Base-by-base conservation (phyloP, 2,113 vertebrate species). In the Dromaius novaehollandiae region DNA sequence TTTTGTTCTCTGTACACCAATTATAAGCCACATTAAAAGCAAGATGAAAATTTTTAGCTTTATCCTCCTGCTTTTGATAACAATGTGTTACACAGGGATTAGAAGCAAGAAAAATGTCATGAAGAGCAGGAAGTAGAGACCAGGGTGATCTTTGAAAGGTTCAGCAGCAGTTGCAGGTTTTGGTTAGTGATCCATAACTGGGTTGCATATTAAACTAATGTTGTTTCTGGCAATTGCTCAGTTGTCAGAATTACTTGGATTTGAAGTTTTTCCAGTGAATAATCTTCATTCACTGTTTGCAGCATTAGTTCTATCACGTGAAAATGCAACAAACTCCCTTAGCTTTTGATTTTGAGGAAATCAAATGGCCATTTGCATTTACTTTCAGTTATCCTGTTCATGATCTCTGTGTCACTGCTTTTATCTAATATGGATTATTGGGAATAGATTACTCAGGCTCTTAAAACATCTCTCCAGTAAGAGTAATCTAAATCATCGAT, bases 331-430 rank as follows among this genome's bases (percentile, higher is more conserved):
- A 46, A 32, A 3, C 20, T 69, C 25, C 44, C 22, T 44, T 51
- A 16, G 32, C 73, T 78, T 58, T 68, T 2, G 44, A 12, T 25
- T 89, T 36, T 58, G 32, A 34, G 44, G 60, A 69, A 38, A 28
- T 7, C 3, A 6, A 76, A 5, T 22, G 46, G 28, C 73, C 3
- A 0, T 64, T 79, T 36, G 8, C 38, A 4, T 0, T 2, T 8
- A 2, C 0, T 2, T 68, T 10, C 48, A 85, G 2, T 36, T 17
- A 6, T 22, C 36, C 42, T 68, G n/a, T 80, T 56, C 3, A 4
- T 65, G 38, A n/a, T 69, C 18, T 18, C 69, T 64, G 40, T 50
- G 36, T 69, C 38, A 14, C 12, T 82, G 73, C 13, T 34, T 69
- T 63, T 55, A 19, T 50, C 76, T 64, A 14, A 4, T 86, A 17